phyloP scores from a whole-genome alignment of 2,888 invertebrate genomes.

The Cryptocephalus moraei region DNA sequence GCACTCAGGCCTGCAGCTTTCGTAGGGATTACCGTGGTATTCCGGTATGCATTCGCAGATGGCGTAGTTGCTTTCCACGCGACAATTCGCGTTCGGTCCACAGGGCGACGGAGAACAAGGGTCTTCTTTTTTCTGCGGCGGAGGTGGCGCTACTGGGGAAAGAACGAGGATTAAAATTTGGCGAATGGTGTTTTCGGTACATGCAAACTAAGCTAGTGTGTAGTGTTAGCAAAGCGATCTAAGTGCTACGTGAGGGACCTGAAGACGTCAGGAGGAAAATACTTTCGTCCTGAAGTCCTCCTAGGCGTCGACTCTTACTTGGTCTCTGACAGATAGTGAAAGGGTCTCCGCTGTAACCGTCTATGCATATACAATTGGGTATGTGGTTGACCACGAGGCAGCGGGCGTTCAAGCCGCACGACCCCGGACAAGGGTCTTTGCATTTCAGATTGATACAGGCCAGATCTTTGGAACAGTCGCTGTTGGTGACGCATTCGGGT shows the following conservation, averaged over 20 bases:
- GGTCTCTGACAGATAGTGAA: conserved; percentile 47
- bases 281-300: too few species aligned
- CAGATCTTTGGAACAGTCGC: conserved; percentile 57
- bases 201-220: background rate
- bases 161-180: background rate
- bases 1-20: conserved; percentile 74
- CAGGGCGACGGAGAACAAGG: conserved; percentile 78
- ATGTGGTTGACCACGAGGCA: conserved; percentile 67
- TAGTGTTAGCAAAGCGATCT: too few species aligned
- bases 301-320: conserved; percentile 41
- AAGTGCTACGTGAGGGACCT: too few species aligned
- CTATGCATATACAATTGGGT: conserved; percentile 61
- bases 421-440: conserved; percentile 63
- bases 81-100: conserved; percentile 69
- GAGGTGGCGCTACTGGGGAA: conserved; percentile 35
- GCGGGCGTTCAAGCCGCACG: conserved; percentile 60
- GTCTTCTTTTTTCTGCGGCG: conserved; percentile 41
- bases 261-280: too few species aligned
- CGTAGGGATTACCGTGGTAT: conserved; percentile 66
- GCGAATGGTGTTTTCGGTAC: background rate
- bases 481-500: conserved; percentile 65
- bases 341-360: conserved; percentile 58
- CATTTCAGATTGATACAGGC: conserved; percentile 64
- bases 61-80: conserved; percentile 56
- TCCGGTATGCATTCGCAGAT: conserved; percentile 65